phyloP scores from a whole-genome alignment of 2,797 vertebrate species.

The Caiman crocodilus region DNA sequence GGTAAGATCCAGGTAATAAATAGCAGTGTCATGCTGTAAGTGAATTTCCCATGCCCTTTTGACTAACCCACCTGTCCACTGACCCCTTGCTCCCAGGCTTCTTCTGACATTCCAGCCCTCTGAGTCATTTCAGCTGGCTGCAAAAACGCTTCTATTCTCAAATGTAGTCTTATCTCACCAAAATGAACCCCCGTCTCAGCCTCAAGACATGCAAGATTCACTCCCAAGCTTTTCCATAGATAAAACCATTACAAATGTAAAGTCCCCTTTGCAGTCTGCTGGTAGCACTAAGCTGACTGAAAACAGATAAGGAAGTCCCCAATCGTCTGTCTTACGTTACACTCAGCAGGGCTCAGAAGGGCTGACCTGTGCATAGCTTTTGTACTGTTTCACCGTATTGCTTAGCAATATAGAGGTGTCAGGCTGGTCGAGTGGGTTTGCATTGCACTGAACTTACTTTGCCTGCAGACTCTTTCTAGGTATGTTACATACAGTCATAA shows the following conservation, averaged over 20 bases:
- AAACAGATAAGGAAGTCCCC: neutral
- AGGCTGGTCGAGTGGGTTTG: neutral
- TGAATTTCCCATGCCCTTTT: neutral
- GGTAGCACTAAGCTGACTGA: neutral
- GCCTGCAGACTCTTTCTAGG: accelerated
- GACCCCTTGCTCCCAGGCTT: neutral
- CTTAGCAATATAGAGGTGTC: neutral
- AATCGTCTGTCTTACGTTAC: neutral
- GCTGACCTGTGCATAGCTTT: neutral
- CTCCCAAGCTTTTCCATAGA: neutral
- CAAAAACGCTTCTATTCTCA: neutral
- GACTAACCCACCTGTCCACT: neutral
- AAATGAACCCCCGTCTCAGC: neutral
- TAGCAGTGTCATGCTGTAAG: neutral
- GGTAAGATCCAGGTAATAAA: neutral
- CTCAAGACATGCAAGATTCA: neutral
- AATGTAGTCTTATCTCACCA: accelerated
- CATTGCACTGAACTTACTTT: neutral
- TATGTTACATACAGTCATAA: neutral
- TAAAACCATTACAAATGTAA: accelerated
- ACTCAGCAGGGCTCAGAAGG: neutral
- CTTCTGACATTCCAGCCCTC: neutral
- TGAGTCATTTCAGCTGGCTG: neutral
- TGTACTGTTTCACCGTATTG: neutral
- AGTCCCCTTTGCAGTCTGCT: accelerated